A percentile compares a stretch with the other conserved stretches of the same genome.
phyloP scores from a whole-genome alignment of 2,888 invertebrate genomes.

The Orthosia incerta region DNA sequence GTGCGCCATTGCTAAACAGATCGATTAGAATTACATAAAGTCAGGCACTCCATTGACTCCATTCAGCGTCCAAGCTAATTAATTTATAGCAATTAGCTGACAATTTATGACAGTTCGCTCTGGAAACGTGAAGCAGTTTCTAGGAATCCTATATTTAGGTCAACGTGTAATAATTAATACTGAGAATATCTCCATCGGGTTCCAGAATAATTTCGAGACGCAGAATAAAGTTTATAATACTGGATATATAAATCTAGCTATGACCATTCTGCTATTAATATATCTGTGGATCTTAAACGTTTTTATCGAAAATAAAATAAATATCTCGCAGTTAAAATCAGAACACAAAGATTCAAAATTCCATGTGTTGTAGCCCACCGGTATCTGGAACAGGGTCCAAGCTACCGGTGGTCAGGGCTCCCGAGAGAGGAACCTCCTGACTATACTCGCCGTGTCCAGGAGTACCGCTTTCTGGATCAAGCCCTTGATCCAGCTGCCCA shows the following conservation, averaged over 20 bases:
- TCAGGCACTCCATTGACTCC: slow-evolving; percentile 19
- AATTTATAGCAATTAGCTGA: slow-evolving; percentile 49
- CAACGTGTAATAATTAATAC: slow-evolving; percentile 59
- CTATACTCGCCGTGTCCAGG: too few species aligned
- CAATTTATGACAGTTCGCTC: slow-evolving; percentile 45
- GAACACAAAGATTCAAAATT: too few species aligned
- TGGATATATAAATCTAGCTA: not conserved
- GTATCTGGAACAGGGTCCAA: too few species aligned
- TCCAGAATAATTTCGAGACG: slow-evolving; percentile 42
- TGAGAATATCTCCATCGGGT: slow-evolving; percentile 43
- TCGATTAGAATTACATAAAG: slow-evolving; percentile 34
- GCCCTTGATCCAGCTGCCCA: too few species aligned
- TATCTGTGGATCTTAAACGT: not conserved
- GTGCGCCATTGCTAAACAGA: slow-evolving; percentile 21
- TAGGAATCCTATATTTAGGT: slow-evolving; percentile 57
- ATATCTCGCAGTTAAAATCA: too few species aligned
- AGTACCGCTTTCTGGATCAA: too few species aligned
- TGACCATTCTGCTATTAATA: slow-evolving; percentile 9
- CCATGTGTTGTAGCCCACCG: too few species aligned
- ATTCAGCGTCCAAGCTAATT: slow-evolving; percentile 14
- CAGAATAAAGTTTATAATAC: slow-evolving; percentile 15
- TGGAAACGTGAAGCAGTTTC: slow-evolving; percentile 38
- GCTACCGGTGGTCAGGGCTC: too few species aligned
- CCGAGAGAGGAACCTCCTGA: too few species aligned
- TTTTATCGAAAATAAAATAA: too few species aligned